Evolutionary conservation across 2,797 vertebrate genomes (phyloP).

Genomic region (Stomatorhinus walkeri): DNA sequence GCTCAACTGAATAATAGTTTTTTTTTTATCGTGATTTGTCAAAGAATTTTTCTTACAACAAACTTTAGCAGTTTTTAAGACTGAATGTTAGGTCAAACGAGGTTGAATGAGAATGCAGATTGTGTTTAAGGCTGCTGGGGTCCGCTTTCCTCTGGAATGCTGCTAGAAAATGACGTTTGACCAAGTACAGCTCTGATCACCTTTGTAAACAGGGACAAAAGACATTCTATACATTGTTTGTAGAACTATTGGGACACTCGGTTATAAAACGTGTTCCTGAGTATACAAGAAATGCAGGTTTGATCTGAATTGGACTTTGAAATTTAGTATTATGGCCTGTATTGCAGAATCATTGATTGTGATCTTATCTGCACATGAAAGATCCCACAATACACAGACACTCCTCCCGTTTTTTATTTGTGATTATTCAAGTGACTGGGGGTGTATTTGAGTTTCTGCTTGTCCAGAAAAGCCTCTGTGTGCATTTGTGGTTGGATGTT

Average conservation of each 20-base stretch:
- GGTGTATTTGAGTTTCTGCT: constrained; percentile 1
- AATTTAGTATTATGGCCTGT: neutral
- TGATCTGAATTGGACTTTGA: neutral
- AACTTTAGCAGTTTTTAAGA: neutral
- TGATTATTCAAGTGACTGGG: neutral
- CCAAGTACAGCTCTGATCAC: neutral
- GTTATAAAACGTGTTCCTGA: neutral
- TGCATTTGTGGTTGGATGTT: neutral
- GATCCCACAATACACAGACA: neutral
- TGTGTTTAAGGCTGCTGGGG: neutral
- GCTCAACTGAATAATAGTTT: neutral
- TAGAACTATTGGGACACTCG: neutral
- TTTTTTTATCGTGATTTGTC: neutral
- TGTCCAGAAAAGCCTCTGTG: neutral
- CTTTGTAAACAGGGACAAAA: neutral
- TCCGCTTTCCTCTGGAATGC: neutral
- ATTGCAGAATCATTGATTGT: neutral
- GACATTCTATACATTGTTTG: neutral
- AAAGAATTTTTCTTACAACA: neutral
- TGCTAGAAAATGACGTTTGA: neutral
- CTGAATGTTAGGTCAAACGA: neutral
- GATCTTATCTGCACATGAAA: neutral
- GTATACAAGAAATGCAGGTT: neutral
- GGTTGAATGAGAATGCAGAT: neutral
- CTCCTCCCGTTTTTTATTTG: neutral